Evolutionary conservation across 2,113 vertebrate genomes (phyloP).

Genomic region (Bubo bubo): DNA sequence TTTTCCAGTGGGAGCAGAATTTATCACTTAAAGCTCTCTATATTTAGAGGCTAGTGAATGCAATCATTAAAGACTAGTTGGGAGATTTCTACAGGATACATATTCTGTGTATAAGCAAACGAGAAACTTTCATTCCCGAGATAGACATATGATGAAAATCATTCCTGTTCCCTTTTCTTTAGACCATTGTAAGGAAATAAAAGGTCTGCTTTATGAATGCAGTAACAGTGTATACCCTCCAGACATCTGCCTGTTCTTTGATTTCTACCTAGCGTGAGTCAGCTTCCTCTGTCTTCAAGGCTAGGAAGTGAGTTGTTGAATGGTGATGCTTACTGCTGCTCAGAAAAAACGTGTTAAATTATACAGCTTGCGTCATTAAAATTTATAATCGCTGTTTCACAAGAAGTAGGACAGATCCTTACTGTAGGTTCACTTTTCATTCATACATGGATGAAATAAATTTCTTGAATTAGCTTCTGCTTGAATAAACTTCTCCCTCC

Average conservation of each 20-base stretch:
- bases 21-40: background rate
- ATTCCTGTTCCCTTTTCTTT: conserved; percentile 17
- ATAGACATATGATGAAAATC: background rate
- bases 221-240: background rate
- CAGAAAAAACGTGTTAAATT: background rate
- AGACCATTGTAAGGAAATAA: background rate
- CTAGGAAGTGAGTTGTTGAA: background rate
- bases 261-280: conserved; percentile 30
- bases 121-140: background rate
- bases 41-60: background rate
- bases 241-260: conserved; percentile 39
- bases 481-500: background rate
- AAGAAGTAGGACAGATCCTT: background rate
- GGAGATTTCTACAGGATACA: background rate
- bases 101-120: background rate
- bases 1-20: background rate
- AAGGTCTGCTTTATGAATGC: background rate
- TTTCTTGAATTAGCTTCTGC: background rate
- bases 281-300: conserved; percentile 11
- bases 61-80: background rate
- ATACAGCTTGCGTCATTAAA: background rate
- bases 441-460: background rate
- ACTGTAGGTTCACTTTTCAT: background rate
- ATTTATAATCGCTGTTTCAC: background rate
- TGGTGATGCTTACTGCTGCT: background rate